Evolutionary conservation across 2,888 invertebrate genomes (phyloP).

Genomic region (Graphium colonna): DNA sequence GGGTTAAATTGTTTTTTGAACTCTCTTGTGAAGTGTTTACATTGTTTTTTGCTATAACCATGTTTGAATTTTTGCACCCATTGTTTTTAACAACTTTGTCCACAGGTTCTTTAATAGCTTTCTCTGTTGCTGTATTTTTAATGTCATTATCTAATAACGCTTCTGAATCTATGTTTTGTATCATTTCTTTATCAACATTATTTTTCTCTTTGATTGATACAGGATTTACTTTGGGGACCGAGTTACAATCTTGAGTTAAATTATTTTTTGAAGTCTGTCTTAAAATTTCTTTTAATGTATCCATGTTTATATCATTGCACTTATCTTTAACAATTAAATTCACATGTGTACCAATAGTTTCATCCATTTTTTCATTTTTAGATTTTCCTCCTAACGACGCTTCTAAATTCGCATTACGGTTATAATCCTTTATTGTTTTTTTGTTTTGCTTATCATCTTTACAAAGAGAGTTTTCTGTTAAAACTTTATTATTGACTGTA

Average conservation of each 20-base stretch:
- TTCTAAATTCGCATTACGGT: background rate
- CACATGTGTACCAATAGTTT: background rate
- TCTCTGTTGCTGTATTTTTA: too few relatives aligned
- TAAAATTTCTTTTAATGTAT: background rate
- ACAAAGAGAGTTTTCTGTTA: background rate
- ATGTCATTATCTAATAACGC: conserved; percentile 1
- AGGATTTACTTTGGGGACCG: conserved; percentile 3
- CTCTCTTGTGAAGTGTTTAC: background rate
- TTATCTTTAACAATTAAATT: background rate
- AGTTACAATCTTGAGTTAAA: background rate
- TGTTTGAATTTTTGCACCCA: background rate
- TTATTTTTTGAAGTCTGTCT: background rate
- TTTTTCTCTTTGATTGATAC: background rate
- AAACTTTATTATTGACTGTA: background rate
- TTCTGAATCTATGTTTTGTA: conserved; percentile 23
- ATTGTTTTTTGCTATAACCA: background rate
- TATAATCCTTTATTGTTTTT: background rate
- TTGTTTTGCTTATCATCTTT: conserved; percentile 8
- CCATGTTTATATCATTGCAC: background rate
- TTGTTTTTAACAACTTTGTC: background rate
- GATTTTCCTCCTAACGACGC: conserved; percentile 24
- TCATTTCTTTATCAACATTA: background rate
- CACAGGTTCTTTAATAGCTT: too few relatives aligned
- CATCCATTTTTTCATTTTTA: conserved; percentile 37
- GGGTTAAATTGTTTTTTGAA: background rate